These are phyloP conservation scores for Zeugodacus cucurbitae DNA, from an alignment of 1,140 invertebrate genomes.

Conservation along the genomic window DNA sequence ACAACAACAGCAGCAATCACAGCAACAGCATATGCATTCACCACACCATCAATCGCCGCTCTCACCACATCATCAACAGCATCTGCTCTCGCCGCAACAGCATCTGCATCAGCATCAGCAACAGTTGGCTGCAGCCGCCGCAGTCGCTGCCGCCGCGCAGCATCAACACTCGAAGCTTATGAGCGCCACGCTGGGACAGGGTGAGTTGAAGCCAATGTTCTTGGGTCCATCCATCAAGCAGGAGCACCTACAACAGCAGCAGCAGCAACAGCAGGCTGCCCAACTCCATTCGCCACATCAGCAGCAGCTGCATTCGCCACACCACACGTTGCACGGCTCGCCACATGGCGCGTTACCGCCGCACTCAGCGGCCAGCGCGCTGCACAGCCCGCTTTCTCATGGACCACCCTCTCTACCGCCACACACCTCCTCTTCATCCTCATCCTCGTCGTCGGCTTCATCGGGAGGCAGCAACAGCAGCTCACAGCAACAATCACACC, in stretches of 20 bases:
- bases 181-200: slow-evolving; percentile 49
- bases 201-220: slow-evolving; percentile 61
- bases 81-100: slow-evolving; percentile 54
- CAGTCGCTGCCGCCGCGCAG: slow-evolving; percentile 57
- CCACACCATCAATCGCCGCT: slow-evolving; percentile 52
- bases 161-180: slow-evolving; percentile 62
- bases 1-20: slow-evolving; percentile 67
- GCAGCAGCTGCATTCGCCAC: slow-evolving; percentile 48
- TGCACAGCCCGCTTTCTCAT: slow-evolving; percentile 40
- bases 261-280: slow-evolving; percentile 52
- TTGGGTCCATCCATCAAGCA: slow-evolving; percentile 57
- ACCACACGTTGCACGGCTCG: slow-evolving; percentile 53
- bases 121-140: slow-evolving; percentile 47
- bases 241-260: slow-evolving; percentile 54
- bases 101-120: slow-evolving; percentile 50
- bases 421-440: slow-evolving; percentile 9
- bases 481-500: slow-evolving; percentile 48
- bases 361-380: not conserved
- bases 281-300: slow-evolving; percentile 47
- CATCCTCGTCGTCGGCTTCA: not conserved
- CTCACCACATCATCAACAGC: slow-evolving; percentile 62
- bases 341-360: slow-evolving; percentile 22
- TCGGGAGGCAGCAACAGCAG: not conserved
- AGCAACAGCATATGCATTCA: slow-evolving; percentile 55
- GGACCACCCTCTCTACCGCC: slow-evolving; percentile 23